phyloP scores from a whole-genome alignment of 2,797 vertebrate genomes.

The Sebastes matsubarae region DNA sequence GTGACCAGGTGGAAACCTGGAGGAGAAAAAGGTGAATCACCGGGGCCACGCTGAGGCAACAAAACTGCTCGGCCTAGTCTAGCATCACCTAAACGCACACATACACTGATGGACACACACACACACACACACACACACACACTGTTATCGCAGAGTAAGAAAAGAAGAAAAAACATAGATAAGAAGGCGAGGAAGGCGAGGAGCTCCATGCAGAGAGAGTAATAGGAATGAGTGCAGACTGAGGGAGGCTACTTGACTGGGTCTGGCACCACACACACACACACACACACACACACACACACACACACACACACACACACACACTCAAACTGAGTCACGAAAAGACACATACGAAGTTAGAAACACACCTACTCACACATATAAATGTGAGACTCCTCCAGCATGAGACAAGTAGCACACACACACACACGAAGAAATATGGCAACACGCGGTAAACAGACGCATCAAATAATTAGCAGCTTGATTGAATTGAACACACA shows the following conservation, averaged over 20 bases:
- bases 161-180: not conserved
- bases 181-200: not conserved
- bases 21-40: constrained; percentile 78
- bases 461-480: constrained; percentile 46
- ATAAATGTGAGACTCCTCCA: constrained; percentile 38
- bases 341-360: constrained; percentile 45
- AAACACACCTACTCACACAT: constrained; percentile 52
- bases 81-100: not conserved
- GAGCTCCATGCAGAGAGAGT: not conserved
- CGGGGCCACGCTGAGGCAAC: constrained; percentile 47
- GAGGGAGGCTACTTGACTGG: constrained; percentile 25
- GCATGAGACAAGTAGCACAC: not conserved
- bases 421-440: not conserved
- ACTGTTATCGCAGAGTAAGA: not conserved
- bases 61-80: constrained; percentile 60
- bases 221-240: constrained; percentile 13
- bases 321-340: constrained; percentile 39
- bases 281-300: constrained; percentile 18
- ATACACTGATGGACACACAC: not conserved
- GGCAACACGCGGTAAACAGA: constrained; percentile 18
- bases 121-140: constrained; percentile 1
- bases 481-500: constrained; percentile 40
- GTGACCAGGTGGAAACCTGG: constrained; percentile 78
- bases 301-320: not conserved
- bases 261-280: constrained; percentile 4